Evolutionary conservation across 1,140 invertebrate genomes (phyloP).

Genomic region (Neodiprion fabricii): DNA sequence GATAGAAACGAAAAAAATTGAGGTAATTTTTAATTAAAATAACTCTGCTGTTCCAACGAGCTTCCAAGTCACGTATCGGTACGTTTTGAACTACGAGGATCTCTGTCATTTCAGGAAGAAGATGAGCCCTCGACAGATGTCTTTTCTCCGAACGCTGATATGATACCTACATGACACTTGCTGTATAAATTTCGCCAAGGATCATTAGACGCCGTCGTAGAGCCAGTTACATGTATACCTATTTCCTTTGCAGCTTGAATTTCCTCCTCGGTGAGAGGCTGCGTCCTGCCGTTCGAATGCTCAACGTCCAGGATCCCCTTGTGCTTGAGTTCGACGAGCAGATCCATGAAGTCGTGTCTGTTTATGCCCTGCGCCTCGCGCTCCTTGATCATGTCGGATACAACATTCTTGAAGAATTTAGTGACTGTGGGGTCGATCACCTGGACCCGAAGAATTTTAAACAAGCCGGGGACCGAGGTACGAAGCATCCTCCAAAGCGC

Average conservation of each 20-base stretch:
- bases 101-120: too few species aligned
- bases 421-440: conserved; percentile 60
- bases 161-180: too few species aligned
- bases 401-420: conserved; percentile 63
- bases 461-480: conserved; percentile 44
- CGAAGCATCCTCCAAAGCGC: conserved; percentile 52
- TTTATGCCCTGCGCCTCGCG: conserved; percentile 55
- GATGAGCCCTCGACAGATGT: too few species aligned
- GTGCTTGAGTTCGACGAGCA: conserved; percentile 66
- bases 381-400: conserved; percentile 63
- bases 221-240: conserved; percentile 25
- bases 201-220: too few species aligned
- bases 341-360: conserved; percentile 68
- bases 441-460: conserved; percentile 54
- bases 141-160: too few species aligned
- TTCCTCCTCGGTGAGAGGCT: conserved; percentile 32
- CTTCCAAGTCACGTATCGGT: too few species aligned
- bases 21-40: too few species aligned
- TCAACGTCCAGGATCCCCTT: conserved; percentile 59
- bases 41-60: too few species aligned
- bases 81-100: too few species aligned
- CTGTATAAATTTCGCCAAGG: too few species aligned
- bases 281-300: conserved; percentile 21
- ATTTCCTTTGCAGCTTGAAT: conserved; percentile 41
- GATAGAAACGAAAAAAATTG: too few species aligned